Conservation (phyloP, 2,888 invertebrate genomes). For the Operophtera brumata region DNA sequence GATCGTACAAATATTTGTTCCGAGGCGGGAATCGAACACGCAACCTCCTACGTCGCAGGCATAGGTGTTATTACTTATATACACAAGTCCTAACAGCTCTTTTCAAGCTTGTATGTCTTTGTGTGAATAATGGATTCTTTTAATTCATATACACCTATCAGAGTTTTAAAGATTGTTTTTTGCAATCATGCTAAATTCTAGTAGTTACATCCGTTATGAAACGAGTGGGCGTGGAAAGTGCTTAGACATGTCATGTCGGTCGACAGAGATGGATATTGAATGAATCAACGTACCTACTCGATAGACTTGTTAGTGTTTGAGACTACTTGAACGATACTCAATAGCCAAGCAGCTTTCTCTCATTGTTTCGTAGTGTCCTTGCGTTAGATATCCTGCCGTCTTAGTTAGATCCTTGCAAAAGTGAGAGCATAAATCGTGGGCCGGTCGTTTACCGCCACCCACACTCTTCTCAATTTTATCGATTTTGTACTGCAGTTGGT, state of each 20-base stretch:
- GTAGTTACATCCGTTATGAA: neutral
- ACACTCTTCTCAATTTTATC: slow-evolving; percentile 42
- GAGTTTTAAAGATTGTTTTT: neutral
- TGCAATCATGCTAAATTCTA: neutral
- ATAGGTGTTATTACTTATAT: too few relatives aligned
- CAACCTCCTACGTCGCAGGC: too few relatives aligned
- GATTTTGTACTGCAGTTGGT: slow-evolving; percentile 37
- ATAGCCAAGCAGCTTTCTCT: slow-evolving; percentile 17
- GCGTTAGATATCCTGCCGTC: slow-evolving; percentile 2
- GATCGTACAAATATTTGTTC: too few relatives aligned
- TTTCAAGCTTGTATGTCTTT: too few relatives aligned
- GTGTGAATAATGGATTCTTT: too few relatives aligned
- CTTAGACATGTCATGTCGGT: neutral
- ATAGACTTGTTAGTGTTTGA: slow-evolving; percentile 14
- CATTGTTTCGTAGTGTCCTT: slow-evolving; percentile 1
- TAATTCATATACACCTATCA: too few relatives aligned
- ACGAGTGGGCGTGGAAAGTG: slow-evolving; percentile 1
- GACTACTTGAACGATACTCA: slow-evolving; percentile 4
- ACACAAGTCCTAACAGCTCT: too few relatives aligned
- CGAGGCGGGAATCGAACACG: too few relatives aligned
- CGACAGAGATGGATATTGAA: slow-evolving; percentile 6
- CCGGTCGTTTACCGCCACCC: slow-evolving; percentile 52
- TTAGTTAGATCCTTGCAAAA: slow-evolving; percentile 23
- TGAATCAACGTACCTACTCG: slow-evolving; percentile 13
- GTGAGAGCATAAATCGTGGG: slow-evolving; percentile 38